Evolutionary conservation across 2,888 invertebrate genomes (phyloP), one percentile per base, ranked within the genome.

Genomic region (Pandemis heparana): DNA sequence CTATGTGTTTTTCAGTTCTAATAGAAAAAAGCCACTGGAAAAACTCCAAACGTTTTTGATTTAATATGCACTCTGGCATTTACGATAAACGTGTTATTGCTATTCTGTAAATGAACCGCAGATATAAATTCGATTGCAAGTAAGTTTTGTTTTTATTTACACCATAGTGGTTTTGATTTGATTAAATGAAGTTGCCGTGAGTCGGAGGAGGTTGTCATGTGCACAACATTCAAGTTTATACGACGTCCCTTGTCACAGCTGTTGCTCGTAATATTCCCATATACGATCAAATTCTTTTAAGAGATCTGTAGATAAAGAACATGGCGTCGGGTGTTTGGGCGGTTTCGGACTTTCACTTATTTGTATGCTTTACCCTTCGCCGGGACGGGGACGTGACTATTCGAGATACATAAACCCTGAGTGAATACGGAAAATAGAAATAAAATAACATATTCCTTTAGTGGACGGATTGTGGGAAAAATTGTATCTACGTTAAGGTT

Each of bases 391-490:
- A 94, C 94, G 94, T 94, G 94, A 93, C 94, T 93, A 94, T 94
- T 94, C 93, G 93, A 93, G 93, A 94, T 92, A 94, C 92, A 94
- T 94, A 94, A 93, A 94, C 94, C 89, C 88, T 91, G 92, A 93
- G 93, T 92, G 94, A 94, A 94, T 94, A 92, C 92, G 90, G 93
- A 94, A 94, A 94, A 94, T 92, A 94, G 93, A 94, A 92, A 94
- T 93, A 94, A 92, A 94, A 91, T 92, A 91, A 92, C 94, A 92
- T 93, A 92, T 92, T 93, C 91, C 88, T 92, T 89, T 87, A 90
- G 89, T 90, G 87, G 91, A 89, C 89, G 90, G 89, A 91, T 92
- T 92, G 89, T 89, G 87, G 85, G 85, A 85, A 83, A 85, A 85
- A 77, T 77, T 75, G 74, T 79, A 81, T 81, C 81, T 79, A 61